phyloP scores from a whole-genome alignment of 2,797 vertebrate genomes.

The Sebastes hubbsi region DNA sequence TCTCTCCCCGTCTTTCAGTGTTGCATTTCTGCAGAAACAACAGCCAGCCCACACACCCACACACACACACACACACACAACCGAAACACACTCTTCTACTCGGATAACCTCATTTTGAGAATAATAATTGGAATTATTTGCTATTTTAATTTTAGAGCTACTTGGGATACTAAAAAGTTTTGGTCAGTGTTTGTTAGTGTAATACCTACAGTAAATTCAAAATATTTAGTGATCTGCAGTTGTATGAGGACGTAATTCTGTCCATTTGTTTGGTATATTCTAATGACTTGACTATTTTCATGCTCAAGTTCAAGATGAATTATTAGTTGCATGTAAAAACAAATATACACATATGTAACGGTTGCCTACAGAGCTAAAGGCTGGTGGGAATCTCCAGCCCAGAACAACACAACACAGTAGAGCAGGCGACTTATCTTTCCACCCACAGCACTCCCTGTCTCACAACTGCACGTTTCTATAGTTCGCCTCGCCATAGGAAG shows the following conservation, averaged over 20 bases:
- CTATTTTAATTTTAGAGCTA: not conserved
- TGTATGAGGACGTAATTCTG: not conserved
- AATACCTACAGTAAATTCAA: not conserved
- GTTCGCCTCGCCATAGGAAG: not conserved
- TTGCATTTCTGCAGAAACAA: conserved; percentile 50
- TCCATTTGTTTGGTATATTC: not conserved
- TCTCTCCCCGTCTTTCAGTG: conserved; percentile 18
- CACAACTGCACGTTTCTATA: conserved; percentile 12
- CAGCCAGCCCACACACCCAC: not conserved
- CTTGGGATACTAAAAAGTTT: not conserved
- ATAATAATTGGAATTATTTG: conserved; percentile 21
- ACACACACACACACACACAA: not conserved
- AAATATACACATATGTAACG: not conserved
- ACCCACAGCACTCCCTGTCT: not conserved
- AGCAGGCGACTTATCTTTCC: not conserved
- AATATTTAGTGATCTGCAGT: not conserved
- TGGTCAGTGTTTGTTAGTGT: not conserved
- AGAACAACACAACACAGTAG: not conserved
- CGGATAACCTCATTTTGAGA: conserved; percentile 14
- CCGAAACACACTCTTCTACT: not conserved
- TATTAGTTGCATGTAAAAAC: not conserved
- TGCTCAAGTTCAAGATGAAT: not conserved
- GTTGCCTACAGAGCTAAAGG: not conserved
- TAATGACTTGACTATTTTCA: not conserved
- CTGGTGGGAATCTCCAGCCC: not conserved